Evolutionary conservation across 2,797 vertebrate species (phyloP).

Genomic region (Hydrolagus colliei): DNA sequence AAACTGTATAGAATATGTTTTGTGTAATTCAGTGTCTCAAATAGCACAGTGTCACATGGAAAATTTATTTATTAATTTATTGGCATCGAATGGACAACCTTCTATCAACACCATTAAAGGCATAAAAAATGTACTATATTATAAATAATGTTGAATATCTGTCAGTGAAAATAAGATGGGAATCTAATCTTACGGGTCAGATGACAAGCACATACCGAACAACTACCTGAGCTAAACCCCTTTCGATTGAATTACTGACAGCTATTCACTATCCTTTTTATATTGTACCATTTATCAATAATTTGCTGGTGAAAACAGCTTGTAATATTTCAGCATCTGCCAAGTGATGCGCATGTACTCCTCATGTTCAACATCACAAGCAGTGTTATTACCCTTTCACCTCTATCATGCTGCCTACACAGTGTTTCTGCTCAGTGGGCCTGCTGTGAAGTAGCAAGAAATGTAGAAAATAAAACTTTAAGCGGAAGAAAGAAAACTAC

Average conservation of each 20-base stretch:
- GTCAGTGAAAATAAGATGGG: not conserved
- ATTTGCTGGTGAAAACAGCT: not conserved
- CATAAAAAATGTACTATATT: slow-evolving; percentile 1
- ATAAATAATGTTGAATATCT: not conserved
- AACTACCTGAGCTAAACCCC: not conserved
- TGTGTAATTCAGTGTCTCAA: slow-evolving; percentile 4
- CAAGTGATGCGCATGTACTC: not conserved
- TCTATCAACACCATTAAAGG: not conserved
- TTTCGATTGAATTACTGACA: not conserved
- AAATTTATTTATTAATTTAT: not conserved
- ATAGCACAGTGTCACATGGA: not conserved
- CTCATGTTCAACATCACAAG: slow-evolving; percentile 1
- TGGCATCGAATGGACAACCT: not conserved
- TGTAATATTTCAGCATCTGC: not conserved
- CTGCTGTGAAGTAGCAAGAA: not conserved
- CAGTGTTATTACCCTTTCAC: slow-evolving; percentile 16
- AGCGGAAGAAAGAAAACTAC: slow-evolving; percentile 1
- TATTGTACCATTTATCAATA: not conserved
- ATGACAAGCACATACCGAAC: not conserved
- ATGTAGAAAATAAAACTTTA: not conserved
- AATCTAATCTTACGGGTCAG: not conserved
- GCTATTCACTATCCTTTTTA: not conserved
- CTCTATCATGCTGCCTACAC: not conserved
- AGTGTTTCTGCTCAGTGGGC: not conserved
- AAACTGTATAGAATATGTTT: not conserved